Base-by-base conservation (phyloP, 2,888 invertebrate genomes). In the Cheilosia soror region DNA sequence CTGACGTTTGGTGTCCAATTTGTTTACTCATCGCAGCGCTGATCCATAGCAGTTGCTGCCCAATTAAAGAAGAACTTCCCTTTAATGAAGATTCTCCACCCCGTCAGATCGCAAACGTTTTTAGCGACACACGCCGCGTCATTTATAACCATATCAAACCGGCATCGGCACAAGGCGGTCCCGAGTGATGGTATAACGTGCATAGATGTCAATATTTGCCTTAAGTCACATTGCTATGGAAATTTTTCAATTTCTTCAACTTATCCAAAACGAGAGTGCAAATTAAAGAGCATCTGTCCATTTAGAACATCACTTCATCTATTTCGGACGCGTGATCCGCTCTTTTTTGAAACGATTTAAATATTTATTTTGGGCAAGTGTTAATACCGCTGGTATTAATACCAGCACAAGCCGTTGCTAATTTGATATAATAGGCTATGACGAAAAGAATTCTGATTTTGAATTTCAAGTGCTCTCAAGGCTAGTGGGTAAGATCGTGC, bases 351-450 rank as follows among this genome's bases (percentile, higher is more conserved):
- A 55, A 40, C 7, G 15, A 29, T 44, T 44, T 53, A n/a, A 62
- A 20, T 77, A 44, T 44, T 77, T 69, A 62, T 51, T 44, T 33
- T 44, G 66, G 11, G 62, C 20, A 63, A 78, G 65, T 71, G 57
- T 47, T 78, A 53, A 73, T 15, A 15, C 40, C 6, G 4, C 33
- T 62, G 42, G 42, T 51, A 13, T 13, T 44, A 57, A 20, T 31
- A n/a, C 55, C 27, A 47, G 49, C 49, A 60, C 33, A 42, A 60
- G 25, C 44, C 53, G 25, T 27, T 53, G 13, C 42, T 40, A 27
- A 13, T 62, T 55, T 13, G 31, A 37, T 55, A 29, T 37, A 47
- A 57, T 37, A 20, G 47, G 27, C 29, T 25, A 5, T 51, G 15
- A 42, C n/a, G n/a, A 20, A 62, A 27, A 27, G n/a, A 20, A 20